phyloP scores from a whole-genome alignment of 2,888 invertebrate genomes.

The Nomada ferruginata region DNA sequence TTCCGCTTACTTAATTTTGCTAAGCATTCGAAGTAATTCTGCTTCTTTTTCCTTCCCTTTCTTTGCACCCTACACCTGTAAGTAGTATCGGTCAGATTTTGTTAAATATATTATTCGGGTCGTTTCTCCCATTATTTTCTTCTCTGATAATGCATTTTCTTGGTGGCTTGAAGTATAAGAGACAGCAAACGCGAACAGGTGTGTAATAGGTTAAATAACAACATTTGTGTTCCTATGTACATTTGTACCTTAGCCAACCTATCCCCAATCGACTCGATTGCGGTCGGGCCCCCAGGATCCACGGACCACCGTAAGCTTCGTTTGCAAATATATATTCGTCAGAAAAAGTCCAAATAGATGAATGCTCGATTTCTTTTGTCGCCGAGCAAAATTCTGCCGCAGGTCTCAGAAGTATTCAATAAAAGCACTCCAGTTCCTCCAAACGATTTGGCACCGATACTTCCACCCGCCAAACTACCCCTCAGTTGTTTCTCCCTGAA shows the following conservation, averaged over 20 bases:
- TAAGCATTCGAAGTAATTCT: no score
- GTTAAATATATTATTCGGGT: neutral
- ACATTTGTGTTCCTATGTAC: slow-evolving; percentile 83
- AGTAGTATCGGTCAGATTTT: neutral
- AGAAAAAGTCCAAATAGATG: neutral
- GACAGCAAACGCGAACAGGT: slow-evolving; percentile 43
- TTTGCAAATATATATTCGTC: neutral
- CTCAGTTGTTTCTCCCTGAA: neutral
- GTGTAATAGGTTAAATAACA: slow-evolving; percentile 76
- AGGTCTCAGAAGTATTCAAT: neutral
- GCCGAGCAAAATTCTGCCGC: slow-evolving; percentile 14
- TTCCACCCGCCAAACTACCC: neutral
- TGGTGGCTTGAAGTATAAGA: slow-evolving; percentile 26
- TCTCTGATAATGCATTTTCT: neutral
- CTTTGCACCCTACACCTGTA: neutral
- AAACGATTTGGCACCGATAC: slow-evolving; percentile 42
- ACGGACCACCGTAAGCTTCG: neutral
- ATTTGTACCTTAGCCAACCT: slow-evolving; percentile 84
- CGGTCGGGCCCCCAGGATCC: slow-evolving; percentile 75
- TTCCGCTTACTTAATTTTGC: neutral
- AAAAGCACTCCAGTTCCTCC: neutral
- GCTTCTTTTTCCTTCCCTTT: neutral
- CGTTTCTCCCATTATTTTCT: no score
- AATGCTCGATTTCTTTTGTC: neutral
- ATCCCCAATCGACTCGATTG: slow-evolving; percentile 77